Conservation (phyloP, 2,113 vertebrate genomes). For the Rutilus rutilus region DNA sequence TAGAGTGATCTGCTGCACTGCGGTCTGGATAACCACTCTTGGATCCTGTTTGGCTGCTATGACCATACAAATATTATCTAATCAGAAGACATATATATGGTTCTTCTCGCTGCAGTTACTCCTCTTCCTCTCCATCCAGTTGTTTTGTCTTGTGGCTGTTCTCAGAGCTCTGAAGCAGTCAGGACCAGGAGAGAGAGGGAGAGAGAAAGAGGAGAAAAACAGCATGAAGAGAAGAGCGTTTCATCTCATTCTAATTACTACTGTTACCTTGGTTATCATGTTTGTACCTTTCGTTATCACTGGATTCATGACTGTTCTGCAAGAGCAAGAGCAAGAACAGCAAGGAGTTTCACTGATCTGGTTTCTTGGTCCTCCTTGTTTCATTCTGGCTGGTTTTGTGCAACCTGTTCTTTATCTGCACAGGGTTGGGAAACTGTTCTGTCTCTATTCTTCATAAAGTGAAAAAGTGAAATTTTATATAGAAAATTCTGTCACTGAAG, state of each 20-base stretch:
- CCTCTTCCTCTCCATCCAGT: background rate
- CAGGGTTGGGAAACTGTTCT: too few species aligned
- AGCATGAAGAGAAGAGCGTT: background rate
- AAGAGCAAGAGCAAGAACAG: background rate
- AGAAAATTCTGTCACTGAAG: too few species aligned
- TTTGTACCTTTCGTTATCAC: background rate
- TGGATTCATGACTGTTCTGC: background rate
- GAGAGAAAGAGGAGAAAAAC: background rate
- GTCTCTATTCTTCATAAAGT: too few species aligned
- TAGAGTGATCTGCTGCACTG: background rate
- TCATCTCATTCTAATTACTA: conserved; percentile 8
- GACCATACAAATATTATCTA: too few species aligned
- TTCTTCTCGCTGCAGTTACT: background rate
- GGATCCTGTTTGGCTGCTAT: background rate
- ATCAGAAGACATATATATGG: background rate
- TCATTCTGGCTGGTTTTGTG: too few species aligned
- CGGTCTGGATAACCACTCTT: background rate
- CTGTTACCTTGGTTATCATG: background rate
- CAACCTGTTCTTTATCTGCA: too few species aligned
- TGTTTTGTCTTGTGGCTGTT: background rate
- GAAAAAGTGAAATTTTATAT: too few species aligned
- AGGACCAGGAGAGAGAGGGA: background rate
- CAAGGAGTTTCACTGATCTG: too few species aligned
- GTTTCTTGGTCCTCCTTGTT: too few species aligned
- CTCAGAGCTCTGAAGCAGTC: conserved; percentile 8